Evolutionary conservation across 2,113 vertebrate genomes (phyloP), one percentile per base, ranked within the genome.

Genomic region (Neofelis nebulosa): DNA sequence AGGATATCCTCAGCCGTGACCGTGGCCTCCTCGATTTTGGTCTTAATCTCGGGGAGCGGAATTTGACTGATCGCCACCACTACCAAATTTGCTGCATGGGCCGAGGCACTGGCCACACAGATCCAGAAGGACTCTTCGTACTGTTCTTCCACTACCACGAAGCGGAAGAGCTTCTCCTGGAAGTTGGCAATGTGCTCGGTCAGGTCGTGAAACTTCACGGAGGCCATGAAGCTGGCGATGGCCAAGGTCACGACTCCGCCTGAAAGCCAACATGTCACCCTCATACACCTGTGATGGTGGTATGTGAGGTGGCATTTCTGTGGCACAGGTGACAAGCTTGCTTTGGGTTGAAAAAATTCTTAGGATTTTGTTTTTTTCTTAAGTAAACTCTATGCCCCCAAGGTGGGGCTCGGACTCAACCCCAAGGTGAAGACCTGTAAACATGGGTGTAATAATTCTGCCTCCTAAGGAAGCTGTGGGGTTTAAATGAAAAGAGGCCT

Each of bases 101-200:
- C 98, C 0, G 96, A 98, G 41, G 99, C 97, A 52, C 99, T 99
- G 97, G 99, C 99, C 87, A 99, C 99, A 4, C 99, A 99, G 68
- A 99, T 98, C 99, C 99, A 99, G 94, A 99, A 99, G 3, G 99
- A 99, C 98, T 99, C 98, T 96, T 99, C 99, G 50, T 99, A 99
- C 57, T 5, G 88, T 94, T 99, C 99, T 9, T 99, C 99, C 94
- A 99, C 98, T 78, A 99, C 98, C 3, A 99, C 83, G 0, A 99
- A 99, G 50, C 81, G 98, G 48, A 99, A 99, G 92, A 99, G 79
- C 14, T 98, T 99, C 98, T 99, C 99, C 38, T 86, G 98, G 96
- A 99, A 99, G 99, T 99, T 99, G 96, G 99, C 99, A 92, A 99
- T 99, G 5, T 98, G 98, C 95, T 99, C 99, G 0, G 99, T 99